Percentiles rank a stretch among this genome's conserved stretches.
phyloP scores from a whole-genome alignment of 2,113 vertebrate species.

The Sus scrofa region T2T-Sscrofa CM000819.6:23387501-23388000 shows the following conservation, averaged over 20 bases:
- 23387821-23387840: not conserved
- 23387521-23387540: constrained; percentile 57
- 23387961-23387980: rapidly evolving
- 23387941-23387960: not conserved
- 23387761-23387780: not conserved
- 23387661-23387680: not conserved
- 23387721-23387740: not conserved
- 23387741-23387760: not conserved
- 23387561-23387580: not conserved
- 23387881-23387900: not conserved
- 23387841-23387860: not conserved
- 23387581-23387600: constrained; percentile 42
- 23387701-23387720: constrained; percentile 15
- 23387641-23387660: not conserved
- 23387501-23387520: not conserved
- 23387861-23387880: not conserved
- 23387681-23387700: constrained; percentile 36
- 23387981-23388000: not conserved
- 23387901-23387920: not conserved
- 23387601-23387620: not conserved
- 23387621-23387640: not conserved
- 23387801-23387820: too few relatives aligned
- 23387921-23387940: not conserved
- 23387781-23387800: not conserved
- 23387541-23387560: not conserved